Conservation (phyloP, 2,113 vertebrate species). For the Monopterus albus region DNA sequence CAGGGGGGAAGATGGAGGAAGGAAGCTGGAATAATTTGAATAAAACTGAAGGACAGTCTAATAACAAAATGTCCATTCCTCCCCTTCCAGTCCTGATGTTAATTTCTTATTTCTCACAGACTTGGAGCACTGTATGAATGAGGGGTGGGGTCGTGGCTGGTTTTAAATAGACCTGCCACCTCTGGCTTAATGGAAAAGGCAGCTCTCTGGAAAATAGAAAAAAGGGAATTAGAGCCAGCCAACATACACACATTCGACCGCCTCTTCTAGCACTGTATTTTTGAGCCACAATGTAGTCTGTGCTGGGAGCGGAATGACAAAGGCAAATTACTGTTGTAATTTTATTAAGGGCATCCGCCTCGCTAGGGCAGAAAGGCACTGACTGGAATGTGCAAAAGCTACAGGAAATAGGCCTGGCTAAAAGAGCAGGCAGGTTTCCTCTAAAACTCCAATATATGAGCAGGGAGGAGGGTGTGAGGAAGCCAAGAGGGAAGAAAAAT, state of each 20-base stretch:
- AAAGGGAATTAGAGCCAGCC: slow-evolving; percentile 94
- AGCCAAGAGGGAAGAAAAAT: background rate
- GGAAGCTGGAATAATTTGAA: slow-evolving; percentile 76
- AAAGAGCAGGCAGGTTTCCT: slow-evolving; percentile 59
- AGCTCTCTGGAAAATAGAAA: slow-evolving; percentile 99
- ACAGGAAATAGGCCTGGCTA: slow-evolving; percentile 62
- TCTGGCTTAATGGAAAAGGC: slow-evolving; percentile 98
- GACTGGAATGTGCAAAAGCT: slow-evolving; percentile 93
- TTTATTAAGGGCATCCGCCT: slow-evolving; percentile 99
- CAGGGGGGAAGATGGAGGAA: slow-evolving; percentile 30
- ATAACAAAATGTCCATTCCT: slow-evolving; percentile 91
- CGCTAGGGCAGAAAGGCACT: slow-evolving; percentile 86
- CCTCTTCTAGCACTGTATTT: slow-evolving; percentile 98
- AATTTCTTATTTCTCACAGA: slow-evolving; percentile 95
- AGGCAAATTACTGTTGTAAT: slow-evolving; percentile 99
- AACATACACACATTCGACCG: slow-evolving; percentile 91
- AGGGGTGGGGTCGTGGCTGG: slow-evolving; percentile 94
- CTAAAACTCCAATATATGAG: slow-evolving; percentile 52
- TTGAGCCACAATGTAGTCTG: slow-evolving; percentile 91
- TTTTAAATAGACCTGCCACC: slow-evolving; percentile 99
- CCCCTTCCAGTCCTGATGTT: slow-evolving; percentile 89
- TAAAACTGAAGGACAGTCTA: slow-evolving; percentile 92
- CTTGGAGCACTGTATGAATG: slow-evolving; percentile 90
- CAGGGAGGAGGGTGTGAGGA: slow-evolving; percentile 72
- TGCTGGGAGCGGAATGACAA: slow-evolving; percentile 95